A percentile compares a stretch with the other conserved stretches of the same genome.
Evolutionary conservation across 2,797 vertebrate species (phyloP).

Genomic region (Apogon hyalosoma): DNA sequence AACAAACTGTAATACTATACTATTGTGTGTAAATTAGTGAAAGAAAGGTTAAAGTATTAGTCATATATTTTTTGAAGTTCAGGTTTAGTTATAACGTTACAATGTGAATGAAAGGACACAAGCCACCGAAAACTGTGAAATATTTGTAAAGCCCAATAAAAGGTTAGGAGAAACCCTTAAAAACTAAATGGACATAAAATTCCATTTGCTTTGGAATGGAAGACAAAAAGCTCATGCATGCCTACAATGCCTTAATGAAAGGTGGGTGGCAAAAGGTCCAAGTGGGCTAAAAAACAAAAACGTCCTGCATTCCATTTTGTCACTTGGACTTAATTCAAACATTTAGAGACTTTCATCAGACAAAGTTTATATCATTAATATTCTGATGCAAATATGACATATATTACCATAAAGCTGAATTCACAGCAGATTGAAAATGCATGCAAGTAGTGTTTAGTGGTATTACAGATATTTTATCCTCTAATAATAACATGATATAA

Average conservation of each 20-base stretch:
- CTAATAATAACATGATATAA: neutral
- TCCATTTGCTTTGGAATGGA: conserved; percentile 36
- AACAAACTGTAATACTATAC: too few relatives aligned
- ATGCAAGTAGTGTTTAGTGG: too few relatives aligned
- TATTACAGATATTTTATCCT: too few relatives aligned
- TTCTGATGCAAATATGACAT: too few relatives aligned
- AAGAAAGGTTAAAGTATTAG: too few relatives aligned
- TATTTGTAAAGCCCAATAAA: conserved; percentile 36
- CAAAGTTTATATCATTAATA: neutral
- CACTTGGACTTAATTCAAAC: conserved; percentile 18
- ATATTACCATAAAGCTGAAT: too few relatives aligned
- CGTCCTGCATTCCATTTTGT: conserved; percentile 9
- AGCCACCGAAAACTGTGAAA: neutral
- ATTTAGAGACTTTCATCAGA: conserved; percentile 28
- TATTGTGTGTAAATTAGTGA: too few relatives aligned
- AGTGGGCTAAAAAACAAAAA: conserved; percentile 18
- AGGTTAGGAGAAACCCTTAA: neutral
- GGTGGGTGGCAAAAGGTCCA: conserved; percentile 19
- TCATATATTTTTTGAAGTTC: neutral
- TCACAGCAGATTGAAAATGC: too few relatives aligned
- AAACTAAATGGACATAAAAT: conserved; percentile 37
- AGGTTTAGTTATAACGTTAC: neutral
- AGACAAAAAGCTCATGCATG: conserved; percentile 64
- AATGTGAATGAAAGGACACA: neutral
- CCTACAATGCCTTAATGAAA: conserved; percentile 55